These are phyloP conservation scores for Pyrocephalus nanus DNA, from an alignment of 2,797 vertebrate species.

Conservation along the genomic window DNA sequence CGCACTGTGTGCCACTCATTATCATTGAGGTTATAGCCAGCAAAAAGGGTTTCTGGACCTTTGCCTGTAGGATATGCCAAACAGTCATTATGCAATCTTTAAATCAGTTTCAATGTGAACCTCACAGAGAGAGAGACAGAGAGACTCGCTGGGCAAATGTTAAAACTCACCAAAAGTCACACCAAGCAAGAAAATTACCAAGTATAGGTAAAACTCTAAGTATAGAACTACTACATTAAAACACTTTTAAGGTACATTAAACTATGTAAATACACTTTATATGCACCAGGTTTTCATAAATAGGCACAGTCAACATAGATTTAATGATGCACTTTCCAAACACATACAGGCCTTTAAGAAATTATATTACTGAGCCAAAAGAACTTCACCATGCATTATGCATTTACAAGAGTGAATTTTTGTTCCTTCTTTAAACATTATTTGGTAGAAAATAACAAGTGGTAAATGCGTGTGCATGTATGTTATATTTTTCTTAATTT, in stretches of 20 bases:
- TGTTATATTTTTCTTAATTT: neutral
- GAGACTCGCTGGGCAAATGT: conserved; percentile 67
- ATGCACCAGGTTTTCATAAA: conserved; percentile 74
- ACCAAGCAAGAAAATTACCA: conserved; percentile 63
- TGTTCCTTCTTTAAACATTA: neutral
- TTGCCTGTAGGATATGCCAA: conserved; percentile 99
- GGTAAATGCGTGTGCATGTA: neutral
- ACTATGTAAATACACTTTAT: neutral
- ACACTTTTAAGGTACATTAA: neutral
- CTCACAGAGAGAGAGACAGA: conserved; percentile 77
- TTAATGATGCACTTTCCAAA: neutral
- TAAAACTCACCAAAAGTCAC: conserved; percentile 60
- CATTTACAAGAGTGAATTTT: neutral
- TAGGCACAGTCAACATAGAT: conserved; percentile 75
- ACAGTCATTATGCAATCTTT: conserved; percentile 84
- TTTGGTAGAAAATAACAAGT: neutral
- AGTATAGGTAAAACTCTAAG: conserved; percentile 56
- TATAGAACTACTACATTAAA: conserved; percentile 26
- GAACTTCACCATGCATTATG: neutral
- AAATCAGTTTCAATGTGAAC: conserved; percentile 75
- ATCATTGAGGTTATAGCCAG: conserved; percentile 99
- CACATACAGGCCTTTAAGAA: neutral
- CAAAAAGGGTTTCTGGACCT: conserved; percentile 98
- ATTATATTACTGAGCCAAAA: neutral
- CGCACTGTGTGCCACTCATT: conserved; percentile 99